These are phyloP conservation scores for Todiramphus saurophagus DNA, from an alignment of 2,113 vertebrate species.

Conservation along the genomic window DNA sequence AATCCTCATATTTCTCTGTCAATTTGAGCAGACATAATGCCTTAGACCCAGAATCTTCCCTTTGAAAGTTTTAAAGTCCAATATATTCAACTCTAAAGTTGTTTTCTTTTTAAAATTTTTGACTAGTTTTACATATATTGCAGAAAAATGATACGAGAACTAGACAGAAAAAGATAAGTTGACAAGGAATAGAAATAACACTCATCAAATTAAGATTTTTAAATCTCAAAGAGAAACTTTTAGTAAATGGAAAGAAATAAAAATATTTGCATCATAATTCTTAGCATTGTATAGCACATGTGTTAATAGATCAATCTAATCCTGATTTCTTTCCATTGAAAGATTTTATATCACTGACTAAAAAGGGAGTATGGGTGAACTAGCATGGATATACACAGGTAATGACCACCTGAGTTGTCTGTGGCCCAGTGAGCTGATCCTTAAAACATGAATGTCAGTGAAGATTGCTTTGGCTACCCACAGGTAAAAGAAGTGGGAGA, in stretches of 20 bases:
- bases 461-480: neutral
- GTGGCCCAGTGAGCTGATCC: neutral
- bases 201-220: neutral
- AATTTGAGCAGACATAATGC: neutral
- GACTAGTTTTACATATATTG: neutral
- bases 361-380: neutral
- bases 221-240: neutral
- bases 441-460: neutral
- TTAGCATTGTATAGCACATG: fast-evolving
- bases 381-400: neutral
- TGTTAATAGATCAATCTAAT: neutral
- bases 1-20: neutral
- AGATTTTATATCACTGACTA: neutral
- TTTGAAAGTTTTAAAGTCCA: neutral
- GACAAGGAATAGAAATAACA: neutral
- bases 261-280: neutral
- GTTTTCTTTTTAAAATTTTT: neutral
- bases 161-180: neutral
- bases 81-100: neutral
- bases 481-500: neutral
- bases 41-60: neutral
- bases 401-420: neutral
- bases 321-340: neutral
- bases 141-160: neutral
- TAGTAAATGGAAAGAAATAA: neutral